Conservation (phyloP, 2,113 vertebrate species). For the Cebus imitator region DNA sequence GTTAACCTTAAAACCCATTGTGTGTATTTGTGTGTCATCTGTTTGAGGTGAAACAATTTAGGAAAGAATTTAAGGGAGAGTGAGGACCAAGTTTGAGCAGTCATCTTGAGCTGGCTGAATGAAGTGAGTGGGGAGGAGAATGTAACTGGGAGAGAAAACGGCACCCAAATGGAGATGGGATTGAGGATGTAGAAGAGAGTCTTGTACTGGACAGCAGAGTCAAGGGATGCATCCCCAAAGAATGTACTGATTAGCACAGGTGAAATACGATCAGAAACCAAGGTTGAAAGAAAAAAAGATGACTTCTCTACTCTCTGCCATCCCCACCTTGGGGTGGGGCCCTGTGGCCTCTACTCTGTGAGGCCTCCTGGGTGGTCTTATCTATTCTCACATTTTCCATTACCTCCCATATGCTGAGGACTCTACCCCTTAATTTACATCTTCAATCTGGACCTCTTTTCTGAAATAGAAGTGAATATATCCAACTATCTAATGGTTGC, state of each 20-base stretch:
- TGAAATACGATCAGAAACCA: not conserved
- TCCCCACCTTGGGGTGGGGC: not conserved
- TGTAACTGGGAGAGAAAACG: not conserved
- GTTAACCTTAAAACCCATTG: not conserved
- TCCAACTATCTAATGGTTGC: not conserved
- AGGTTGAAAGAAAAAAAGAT: not conserved
- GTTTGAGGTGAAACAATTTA: not conserved
- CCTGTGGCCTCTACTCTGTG: not conserved
- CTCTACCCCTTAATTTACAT: not conserved
- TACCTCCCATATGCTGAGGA: not conserved
- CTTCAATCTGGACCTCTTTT: not conserved
- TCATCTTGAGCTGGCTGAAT: not conserved
- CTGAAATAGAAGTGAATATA: not conserved
- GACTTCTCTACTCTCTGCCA: not conserved
- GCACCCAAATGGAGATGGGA: not conserved
- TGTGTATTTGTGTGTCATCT: not conserved
- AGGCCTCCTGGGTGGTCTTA: not conserved
- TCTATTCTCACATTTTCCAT: not conserved
- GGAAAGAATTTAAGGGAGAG: not conserved
- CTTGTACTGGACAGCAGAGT: not conserved
- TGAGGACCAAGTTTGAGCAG: not conserved
- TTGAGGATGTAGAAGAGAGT: not conserved
- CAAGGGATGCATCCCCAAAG: not conserved
- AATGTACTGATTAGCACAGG: not conserved
- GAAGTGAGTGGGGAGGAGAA: not conserved